Percentiles rank a stretch among this genome's conserved stretches.
These are phyloP conservation scores for Ectemnius continuus DNA, from an alignment of 2,888 invertebrate species.

Conservation along the genomic window DNA sequence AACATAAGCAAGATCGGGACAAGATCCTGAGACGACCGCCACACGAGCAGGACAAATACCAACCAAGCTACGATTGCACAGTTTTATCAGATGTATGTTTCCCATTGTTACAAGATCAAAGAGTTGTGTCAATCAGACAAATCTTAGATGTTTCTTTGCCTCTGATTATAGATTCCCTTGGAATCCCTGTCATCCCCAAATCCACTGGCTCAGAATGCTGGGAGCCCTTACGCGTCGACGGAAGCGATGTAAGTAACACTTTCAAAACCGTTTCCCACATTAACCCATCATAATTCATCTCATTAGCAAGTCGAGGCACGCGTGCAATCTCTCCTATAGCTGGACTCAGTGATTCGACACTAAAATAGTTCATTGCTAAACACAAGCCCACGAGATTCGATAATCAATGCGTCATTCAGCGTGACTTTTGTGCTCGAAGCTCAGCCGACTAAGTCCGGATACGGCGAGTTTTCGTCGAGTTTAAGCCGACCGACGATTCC, in stretches of 20 bases:
- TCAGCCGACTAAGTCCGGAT: slow-evolving; percentile 34
- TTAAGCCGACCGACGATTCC: no score
- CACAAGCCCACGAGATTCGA: not conserved
- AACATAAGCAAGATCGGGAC: slow-evolving; percentile 97
- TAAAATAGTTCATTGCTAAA: not conserved
- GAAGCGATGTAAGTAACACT: slow-evolving; percentile 70
- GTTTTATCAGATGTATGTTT: slow-evolving; percentile 91
- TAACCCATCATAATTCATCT: not conserved
- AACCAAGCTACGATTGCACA: slow-evolving; percentile 97
- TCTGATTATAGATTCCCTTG: slow-evolving; percentile 69
- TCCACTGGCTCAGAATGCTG: slow-evolving; percentile 62
- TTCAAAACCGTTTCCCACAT: not conserved
- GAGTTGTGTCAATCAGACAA: not conserved
- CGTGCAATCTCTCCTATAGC: not conserved
- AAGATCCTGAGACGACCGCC: slow-evolving; percentile 92
- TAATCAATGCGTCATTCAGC: not conserved
- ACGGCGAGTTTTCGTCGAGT: slow-evolving; percentile 15
- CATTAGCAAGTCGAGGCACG: not conserved
- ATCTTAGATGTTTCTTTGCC: not conserved
- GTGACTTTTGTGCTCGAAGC: slow-evolving; percentile 8
- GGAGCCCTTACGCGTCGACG: slow-evolving; percentile 67
- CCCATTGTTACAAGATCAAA: not conserved
- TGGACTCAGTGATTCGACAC: not conserved
- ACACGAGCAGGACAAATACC: slow-evolving; percentile 93
- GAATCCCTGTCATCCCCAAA: slow-evolving; percentile 66